Evolutionary conservation across 2,113 vertebrate species (phyloP).

Genomic region (Uria lomvia): DNA sequence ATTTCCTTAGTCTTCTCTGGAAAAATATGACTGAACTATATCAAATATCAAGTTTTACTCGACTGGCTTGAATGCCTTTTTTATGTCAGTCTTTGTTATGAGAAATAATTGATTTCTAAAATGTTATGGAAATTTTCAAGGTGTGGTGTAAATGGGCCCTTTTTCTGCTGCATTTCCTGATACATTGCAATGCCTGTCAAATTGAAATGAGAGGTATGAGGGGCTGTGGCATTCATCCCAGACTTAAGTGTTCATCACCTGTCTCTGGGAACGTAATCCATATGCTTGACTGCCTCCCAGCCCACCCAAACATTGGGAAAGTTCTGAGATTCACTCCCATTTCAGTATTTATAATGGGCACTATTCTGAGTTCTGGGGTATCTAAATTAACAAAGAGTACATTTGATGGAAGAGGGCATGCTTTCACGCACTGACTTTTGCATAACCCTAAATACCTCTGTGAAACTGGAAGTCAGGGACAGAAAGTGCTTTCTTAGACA

Average conservation of each 20-base stretch:
- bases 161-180: background rate
- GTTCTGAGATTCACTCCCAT: background rate
- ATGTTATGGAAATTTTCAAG: background rate
- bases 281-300: background rate
- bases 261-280: background rate
- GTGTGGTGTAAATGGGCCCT: background rate
- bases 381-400: background rate
- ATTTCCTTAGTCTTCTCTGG: background rate
- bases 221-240: background rate
- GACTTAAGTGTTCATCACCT: background rate
- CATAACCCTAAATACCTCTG: background rate
- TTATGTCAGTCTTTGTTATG: background rate
- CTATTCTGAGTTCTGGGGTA: background rate
- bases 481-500: background rate
- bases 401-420: background rate
- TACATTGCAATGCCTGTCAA: background rate
- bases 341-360: background rate
- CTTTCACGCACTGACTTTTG: background rate
- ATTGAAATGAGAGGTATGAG: background rate
- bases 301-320: background rate
- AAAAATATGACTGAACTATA: background rate
- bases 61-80: background rate
- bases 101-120: background rate
- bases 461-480: background rate
- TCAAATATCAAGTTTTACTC: background rate